Percentiles rank a stretch among this genome's conserved stretches.
phyloP scores from a whole-genome alignment of 2,113 vertebrate genomes.

The Rhinopomastus cyanomelas region DNA sequence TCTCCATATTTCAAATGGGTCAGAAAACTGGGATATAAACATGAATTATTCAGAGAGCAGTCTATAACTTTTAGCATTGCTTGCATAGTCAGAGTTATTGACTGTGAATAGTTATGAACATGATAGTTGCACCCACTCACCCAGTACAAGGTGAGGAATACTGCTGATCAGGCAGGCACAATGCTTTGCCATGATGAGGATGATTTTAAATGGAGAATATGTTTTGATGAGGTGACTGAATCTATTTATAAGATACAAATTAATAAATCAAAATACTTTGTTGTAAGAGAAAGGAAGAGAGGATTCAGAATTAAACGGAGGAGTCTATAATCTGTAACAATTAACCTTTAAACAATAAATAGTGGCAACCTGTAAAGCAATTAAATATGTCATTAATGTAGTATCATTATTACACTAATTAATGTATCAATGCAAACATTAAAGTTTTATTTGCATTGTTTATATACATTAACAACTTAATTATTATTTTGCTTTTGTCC shows the following conservation, averaged over 20 bases:
- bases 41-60: not conserved
- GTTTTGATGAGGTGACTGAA: not conserved
- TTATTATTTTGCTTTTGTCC: not conserved
- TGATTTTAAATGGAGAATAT: not conserved
- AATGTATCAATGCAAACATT: not conserved
- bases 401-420: not conserved
- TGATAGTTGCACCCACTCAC: not conserved
- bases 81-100: not conserved
- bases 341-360: not conserved
- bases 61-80: not conserved
- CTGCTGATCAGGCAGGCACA: not conserved
- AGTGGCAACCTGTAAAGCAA: not conserved
- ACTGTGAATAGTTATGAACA: not conserved
- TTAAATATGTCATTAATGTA: not conserved
- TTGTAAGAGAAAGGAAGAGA: not conserved
- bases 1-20: not conserved
- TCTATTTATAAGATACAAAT: not conserved
- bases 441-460: not conserved
- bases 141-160: not conserved
- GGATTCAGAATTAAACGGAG: not conserved
- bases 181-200: not conserved
- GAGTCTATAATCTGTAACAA: not conserved
- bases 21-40: not conserved
- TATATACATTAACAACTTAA: not conserved
- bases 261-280: not conserved